Evolutionary conservation across 2,113 vertebrate genomes (phyloP).

Genomic region (Fulmarus glacialis): DNA sequence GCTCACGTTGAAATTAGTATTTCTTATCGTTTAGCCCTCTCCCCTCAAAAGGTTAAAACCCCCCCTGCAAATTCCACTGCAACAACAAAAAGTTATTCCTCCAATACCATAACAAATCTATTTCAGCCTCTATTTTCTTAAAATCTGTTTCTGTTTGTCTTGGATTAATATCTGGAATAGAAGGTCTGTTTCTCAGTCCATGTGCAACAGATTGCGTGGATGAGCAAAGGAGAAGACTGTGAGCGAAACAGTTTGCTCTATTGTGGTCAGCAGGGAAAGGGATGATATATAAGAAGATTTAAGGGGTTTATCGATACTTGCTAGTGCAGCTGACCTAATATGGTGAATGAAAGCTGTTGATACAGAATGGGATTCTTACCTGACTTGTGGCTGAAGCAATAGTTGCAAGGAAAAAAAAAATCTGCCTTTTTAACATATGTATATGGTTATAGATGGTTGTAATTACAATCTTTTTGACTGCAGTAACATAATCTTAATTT

Average conservation of each 20-base stretch:
- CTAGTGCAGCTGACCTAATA: neutral
- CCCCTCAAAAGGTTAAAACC: neutral
- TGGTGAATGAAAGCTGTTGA: neutral
- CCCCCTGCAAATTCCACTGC: neutral
- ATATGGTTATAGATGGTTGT: fast-evolving
- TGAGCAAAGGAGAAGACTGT: neutral
- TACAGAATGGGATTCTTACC: neutral
- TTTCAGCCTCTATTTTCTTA: neutral
- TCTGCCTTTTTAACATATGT: fast-evolving
- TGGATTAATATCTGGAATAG: neutral
- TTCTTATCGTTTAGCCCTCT: neutral
- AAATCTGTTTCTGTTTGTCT: neutral
- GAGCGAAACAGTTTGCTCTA: neutral
- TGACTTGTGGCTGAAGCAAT: neutral
- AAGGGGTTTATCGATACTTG: neutral
- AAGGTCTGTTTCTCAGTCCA: neutral
- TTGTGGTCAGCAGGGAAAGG: neutral
- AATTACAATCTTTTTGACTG: neutral
- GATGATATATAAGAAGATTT: neutral
- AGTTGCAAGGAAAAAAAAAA: neutral
- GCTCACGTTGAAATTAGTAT: neutral
- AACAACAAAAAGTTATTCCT: neutral
- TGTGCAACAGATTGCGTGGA: neutral
- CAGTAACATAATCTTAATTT: neutral
- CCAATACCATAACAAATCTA: neutral